Evolutionary conservation across 2,113 vertebrate species (phyloP).

Genomic region (Nerophis ophidion): DNA sequence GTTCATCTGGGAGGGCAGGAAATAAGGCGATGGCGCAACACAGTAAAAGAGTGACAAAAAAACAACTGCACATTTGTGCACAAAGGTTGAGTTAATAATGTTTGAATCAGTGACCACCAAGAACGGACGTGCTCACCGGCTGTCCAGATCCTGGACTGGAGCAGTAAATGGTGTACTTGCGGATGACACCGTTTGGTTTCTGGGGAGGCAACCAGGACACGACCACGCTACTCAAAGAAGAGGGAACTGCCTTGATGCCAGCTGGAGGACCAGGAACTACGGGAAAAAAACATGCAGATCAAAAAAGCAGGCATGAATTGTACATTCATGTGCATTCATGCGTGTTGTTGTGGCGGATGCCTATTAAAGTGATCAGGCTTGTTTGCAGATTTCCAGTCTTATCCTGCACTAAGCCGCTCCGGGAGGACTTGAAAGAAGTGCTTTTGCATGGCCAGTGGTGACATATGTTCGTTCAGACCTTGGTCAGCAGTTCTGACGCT

Average conservation of each 20-base stretch:
- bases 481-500: constrained; percentile 58
- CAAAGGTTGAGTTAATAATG: constrained; percentile 14
- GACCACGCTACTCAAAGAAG: constrained; percentile 90
- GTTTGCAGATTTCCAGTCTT: constrained; percentile 61
- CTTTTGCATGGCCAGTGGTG: constrained; percentile 40
- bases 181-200: constrained; percentile 96
- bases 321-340: background rate
- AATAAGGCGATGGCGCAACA: constrained; percentile 82
- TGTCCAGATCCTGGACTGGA: constrained; percentile 94
- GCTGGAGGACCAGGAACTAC: constrained; percentile 88
- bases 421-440: constrained; percentile 52
- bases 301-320: constrained; percentile 7
- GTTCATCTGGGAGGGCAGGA: constrained; percentile 84
- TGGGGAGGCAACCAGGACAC: constrained; percentile 95
- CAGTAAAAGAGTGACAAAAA: constrained; percentile 51
- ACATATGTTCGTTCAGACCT: constrained; percentile 67
- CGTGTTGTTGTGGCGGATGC: constrained; percentile 19
- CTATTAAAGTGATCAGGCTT: constrained; percentile 62
- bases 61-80: constrained; percentile 7
- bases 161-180: constrained; percentile 99
- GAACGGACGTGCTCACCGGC: constrained; percentile 79
- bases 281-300: constrained; percentile 27
- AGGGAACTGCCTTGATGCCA: constrained; percentile 94
- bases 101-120: constrained; percentile 6
- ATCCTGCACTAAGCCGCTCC: constrained; percentile 65